Percentiles rank a stretch among this genome's conserved stretches.
Conservation (phyloP, 2,888 invertebrate genomes). For the Epicampocera succincta region DNA sequence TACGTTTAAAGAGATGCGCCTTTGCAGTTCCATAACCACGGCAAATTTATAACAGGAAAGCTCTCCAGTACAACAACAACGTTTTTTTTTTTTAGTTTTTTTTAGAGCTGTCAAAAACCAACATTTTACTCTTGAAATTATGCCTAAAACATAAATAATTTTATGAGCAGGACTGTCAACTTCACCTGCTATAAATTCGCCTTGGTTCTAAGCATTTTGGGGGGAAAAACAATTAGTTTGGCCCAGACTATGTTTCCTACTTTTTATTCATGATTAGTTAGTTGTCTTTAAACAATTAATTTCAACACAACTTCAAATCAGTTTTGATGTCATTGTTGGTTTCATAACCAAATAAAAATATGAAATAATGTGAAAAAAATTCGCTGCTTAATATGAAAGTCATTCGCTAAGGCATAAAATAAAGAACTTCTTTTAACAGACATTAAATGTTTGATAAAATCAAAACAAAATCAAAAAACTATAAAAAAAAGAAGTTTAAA, state of each 20-base stretch:
- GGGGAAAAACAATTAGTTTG: neutral
- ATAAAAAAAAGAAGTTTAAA: constrained; percentile 49
- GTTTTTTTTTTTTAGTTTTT: no score
- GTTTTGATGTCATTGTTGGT: constrained; percentile 3
- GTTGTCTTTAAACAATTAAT: neutral
- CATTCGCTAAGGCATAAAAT: neutral
- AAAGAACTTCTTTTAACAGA: constrained; percentile 45
- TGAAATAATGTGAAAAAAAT: constrained; percentile 17
- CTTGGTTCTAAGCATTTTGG: no score
- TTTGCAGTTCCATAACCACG: no score
- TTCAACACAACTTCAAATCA: constrained; percentile 3
- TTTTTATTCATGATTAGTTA: neutral
- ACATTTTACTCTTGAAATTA: no score
- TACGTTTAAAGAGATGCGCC: no score
- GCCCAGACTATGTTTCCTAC: neutral
- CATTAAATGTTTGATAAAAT: constrained; percentile 52
- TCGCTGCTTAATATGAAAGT: constrained; percentile 13
- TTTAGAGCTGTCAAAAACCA: no score
- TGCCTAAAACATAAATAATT: no score
- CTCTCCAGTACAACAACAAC: no score
- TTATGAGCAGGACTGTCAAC: no score
- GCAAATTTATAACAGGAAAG: no score
- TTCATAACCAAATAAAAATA: neutral
- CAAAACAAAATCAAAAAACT: constrained; percentile 32
- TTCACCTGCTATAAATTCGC: no score